Base-by-base conservation (phyloP, 1,140 invertebrate species). In the Heliconius himera region DNA sequence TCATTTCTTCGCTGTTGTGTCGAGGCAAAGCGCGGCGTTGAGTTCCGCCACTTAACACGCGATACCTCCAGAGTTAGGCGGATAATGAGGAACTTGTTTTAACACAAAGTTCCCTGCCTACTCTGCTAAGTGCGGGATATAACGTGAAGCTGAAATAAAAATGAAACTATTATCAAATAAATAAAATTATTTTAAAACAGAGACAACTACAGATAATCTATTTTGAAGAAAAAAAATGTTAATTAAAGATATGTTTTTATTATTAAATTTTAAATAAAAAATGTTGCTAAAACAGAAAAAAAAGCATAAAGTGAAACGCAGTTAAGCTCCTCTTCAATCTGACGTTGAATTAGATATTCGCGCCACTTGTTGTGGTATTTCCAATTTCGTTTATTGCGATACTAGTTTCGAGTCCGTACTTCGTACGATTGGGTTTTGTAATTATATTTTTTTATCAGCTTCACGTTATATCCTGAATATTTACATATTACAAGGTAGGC, bases 321-420 rank as follows among this genome's bases (percentile, higher is more conserved):
- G n/a, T 9, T 66, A 26, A 66, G 56, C 56, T 2, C 22, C 22
- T 11, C 56, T 66, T 26, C 22, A 66, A 13, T 29, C 11, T 66
- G 60, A 66, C 11, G 60, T 66, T 66, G 70, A 74, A 74, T 74
- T 74, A 73, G 75, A 74, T 81, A 74, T 54, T 74, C 79, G 54
- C 56, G 22, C 71, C 79, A 74, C 71, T 77, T 80, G 29, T 77
- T 80, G 41, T 74, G 75, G 75, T 74, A 80, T 77, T 81, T 81
- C 73, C 79, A 81, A 81, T 81, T 81, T 70, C 56, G 70, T 56
- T 66, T 80, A 77, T 76, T 76, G 9, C 74, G 22, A 38, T 54
- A 70, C 29, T 66, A 9, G 18, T 71, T 38, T 29, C 26, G 11
- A 66, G 3, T 66, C 22, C 8, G 26, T 5, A 66, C 56, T 26